These are phyloP conservation scores for Lepus oiostolus DNA, from an alignment of 2,797 vertebrate species.

Conservation along the genomic window DNA sequence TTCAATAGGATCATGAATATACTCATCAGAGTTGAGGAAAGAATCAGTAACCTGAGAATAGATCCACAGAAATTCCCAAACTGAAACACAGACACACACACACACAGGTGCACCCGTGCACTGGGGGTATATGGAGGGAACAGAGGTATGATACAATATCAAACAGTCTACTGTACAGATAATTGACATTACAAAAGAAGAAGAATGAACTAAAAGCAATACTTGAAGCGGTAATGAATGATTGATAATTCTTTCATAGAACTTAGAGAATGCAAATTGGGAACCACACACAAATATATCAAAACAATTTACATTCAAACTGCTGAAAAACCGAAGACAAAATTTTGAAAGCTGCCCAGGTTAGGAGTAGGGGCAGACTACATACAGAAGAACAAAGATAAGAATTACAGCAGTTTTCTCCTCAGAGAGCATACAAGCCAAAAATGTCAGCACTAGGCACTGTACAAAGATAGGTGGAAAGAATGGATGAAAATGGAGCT, in stretches of 20 bases:
- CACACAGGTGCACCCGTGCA: too few relatives aligned
- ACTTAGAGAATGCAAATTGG: neutral
- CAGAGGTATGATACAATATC: neutral
- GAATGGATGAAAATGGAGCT: neutral
- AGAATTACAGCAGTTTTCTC: conserved; percentile 14
- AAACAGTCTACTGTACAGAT: neutral
- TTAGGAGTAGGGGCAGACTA: neutral
- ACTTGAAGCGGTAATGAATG: neutral
- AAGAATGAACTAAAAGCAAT: neutral
- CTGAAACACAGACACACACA: neutral
- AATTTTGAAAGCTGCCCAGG: neutral
- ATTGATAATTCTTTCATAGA: neutral
- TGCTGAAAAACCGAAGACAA: neutral
- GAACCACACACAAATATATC: neutral
- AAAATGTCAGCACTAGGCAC: neutral
- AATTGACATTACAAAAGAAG: neutral
- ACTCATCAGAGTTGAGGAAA: neutral
- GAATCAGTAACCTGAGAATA: neutral
- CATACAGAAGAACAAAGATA: neutral
- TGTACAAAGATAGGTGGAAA: too few relatives aligned
- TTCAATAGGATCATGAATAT: neutral
- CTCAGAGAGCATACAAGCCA: conserved; percentile 17
- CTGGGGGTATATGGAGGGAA: neutral
- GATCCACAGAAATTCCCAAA: neutral
- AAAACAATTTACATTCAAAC: neutral